These are phyloP conservation scores for Cebidichthys violaceus DNA, from an alignment of 2,113 vertebrate species.

Conservation along the genomic window DNA sequence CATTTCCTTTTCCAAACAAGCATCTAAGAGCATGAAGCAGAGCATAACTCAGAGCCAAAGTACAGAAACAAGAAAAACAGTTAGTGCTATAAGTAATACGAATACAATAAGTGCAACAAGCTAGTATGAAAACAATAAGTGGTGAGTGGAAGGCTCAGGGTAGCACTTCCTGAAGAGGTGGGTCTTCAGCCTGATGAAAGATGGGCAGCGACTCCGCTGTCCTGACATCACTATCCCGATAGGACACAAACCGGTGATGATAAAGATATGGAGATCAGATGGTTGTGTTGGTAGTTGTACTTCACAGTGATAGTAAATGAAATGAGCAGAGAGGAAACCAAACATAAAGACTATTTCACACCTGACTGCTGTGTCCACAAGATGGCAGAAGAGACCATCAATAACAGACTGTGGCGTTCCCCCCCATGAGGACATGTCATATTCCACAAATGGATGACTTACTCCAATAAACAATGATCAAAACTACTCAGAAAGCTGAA, in stretches of 20 bases:
- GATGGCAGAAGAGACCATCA: constrained; percentile 62
- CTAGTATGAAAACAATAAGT: too few species aligned
- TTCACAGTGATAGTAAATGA: background rate
- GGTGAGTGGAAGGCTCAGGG: too few species aligned
- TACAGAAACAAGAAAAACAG: too few species aligned
- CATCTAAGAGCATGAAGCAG: too few species aligned
- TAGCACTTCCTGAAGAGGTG: too few species aligned
- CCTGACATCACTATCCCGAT: background rate
- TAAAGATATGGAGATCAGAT: background rate
- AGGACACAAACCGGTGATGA: background rate
- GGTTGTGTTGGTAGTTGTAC: too few species aligned
- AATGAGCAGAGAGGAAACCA: background rate
- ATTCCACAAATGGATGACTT: background rate
- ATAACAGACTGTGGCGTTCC: background rate
- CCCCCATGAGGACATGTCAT: background rate
- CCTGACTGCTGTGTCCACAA: constrained; percentile 45
- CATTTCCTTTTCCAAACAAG: too few species aligned
- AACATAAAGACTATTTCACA: background rate
- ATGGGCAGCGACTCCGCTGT: too few species aligned
- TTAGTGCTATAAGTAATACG: too few species aligned
- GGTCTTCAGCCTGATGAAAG: too few species aligned
- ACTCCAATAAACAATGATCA: background rate
- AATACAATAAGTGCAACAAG: too few species aligned
- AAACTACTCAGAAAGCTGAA: background rate
- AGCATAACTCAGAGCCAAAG: too few species aligned